These are phyloP conservation scores for Oreotrochilus melanogaster DNA, from an alignment of 2,113 vertebrate species.

Conservation along the genomic window DNA sequence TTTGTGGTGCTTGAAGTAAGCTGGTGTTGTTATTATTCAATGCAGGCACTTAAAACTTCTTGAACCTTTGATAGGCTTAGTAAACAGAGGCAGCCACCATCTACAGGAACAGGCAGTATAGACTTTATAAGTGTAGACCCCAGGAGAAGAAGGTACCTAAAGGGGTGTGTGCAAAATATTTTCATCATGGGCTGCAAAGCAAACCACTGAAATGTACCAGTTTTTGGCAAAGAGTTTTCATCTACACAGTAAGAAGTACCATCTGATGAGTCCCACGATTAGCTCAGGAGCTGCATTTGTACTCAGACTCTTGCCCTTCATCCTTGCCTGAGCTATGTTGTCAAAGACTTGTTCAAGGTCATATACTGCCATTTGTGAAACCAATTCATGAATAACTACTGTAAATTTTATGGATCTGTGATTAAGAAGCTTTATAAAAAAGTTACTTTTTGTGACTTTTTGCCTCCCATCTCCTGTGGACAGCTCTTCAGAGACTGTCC, in stretches of 20 bases:
- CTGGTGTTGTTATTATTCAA: neutral
- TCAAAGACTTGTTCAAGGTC: neutral
- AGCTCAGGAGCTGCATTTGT: neutral
- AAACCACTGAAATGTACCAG: neutral
- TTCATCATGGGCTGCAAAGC: neutral
- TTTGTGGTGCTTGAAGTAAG: neutral
- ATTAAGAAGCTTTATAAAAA: neutral
- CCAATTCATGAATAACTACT: neutral
- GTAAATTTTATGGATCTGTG: neutral
- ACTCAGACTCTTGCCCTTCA: rapidly evolving
- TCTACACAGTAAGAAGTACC: neutral
- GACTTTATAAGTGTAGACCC: neutral
- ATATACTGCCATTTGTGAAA: neutral
- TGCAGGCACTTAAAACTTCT: neutral
- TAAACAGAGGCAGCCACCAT: neutral
- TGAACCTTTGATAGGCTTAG: neutral
- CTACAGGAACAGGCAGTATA: neutral
- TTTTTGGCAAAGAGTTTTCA: neutral
- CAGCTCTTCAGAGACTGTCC: constrained; percentile 2
- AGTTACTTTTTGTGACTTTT: neutral
- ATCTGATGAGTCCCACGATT: neutral
- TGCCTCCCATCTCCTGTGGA: neutral
- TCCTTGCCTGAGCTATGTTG: neutral
- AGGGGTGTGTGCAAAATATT: neutral
- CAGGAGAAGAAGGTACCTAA: neutral